Conservation (phyloP, 2,113 vertebrate genomes). For the Marmota flaviventris region DNA sequence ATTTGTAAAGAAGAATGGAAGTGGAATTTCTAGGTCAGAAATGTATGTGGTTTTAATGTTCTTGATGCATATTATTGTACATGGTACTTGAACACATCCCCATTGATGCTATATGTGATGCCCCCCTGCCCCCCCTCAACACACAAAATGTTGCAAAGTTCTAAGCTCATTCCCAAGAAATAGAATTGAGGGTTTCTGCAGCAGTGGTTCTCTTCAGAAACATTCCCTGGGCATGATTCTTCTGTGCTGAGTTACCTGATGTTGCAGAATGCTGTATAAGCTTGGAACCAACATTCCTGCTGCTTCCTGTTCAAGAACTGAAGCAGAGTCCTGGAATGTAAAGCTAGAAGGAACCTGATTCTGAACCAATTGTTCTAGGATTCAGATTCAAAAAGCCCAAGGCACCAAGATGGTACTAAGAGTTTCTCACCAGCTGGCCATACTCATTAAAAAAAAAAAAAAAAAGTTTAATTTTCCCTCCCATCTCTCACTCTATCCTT, state of each 20-base stretch:
- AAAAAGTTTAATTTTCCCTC: neutral
- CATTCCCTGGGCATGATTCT: neutral
- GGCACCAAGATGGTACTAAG: neutral
- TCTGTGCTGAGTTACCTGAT: neutral
- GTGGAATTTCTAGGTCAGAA: neutral
- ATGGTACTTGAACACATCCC: neutral
- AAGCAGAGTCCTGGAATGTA: neutral
- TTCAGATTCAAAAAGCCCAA: neutral
- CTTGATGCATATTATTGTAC: neutral
- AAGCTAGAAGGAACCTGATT: neutral
- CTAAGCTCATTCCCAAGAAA: neutral
- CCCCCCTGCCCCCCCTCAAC: too few relatives aligned
- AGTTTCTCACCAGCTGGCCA: neutral
- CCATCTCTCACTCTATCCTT: neutral
- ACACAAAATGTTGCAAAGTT: neutral
- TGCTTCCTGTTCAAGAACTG: neutral
- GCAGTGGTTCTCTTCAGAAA: neutral
- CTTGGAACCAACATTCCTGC: neutral
- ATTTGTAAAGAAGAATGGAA: slow-evolving; percentile 12
- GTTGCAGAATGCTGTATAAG: neutral
- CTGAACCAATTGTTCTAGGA: neutral
- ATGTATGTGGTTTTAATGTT: neutral
- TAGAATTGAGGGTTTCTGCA: neutral
- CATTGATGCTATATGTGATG: neutral
- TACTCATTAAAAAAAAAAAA: neutral